Evolutionary conservation across 2,797 vertebrate species (phyloP).

Genomic region (Clamator glandarius): DNA sequence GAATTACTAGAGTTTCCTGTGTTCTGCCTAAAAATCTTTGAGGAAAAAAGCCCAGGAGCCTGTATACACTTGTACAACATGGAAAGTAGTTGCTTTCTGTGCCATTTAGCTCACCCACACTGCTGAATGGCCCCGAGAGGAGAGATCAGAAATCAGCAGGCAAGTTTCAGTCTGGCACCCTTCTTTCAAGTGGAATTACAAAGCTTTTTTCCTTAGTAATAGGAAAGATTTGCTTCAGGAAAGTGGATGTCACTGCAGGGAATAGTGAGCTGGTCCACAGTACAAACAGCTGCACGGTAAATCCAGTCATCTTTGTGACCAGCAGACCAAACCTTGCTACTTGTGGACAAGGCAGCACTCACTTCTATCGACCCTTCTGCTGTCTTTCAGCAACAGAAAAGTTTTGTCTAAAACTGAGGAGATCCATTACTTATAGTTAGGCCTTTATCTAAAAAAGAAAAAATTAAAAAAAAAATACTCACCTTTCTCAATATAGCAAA

Average conservation of each 20-base stretch:
- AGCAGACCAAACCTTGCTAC: neutral
- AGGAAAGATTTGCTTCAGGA: neutral
- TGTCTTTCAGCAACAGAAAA: neutral
- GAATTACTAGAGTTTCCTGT: neutral
- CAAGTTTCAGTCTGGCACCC: neutral
- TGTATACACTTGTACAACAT: fast-evolving
- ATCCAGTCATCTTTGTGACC: neutral
- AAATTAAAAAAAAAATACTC: neutral
- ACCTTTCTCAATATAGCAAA: neutral
- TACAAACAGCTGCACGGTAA: neutral
- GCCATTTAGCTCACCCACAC: neutral
- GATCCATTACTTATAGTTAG: neutral
- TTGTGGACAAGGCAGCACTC: neutral
- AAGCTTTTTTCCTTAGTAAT: neutral
- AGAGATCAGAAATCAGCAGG: neutral
- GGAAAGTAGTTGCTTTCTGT: neutral
- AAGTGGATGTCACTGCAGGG: neutral
- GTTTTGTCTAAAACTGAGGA: neutral
- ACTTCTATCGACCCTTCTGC: neutral
- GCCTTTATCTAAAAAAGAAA: neutral
- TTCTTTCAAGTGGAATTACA: neutral
- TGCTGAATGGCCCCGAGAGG: neutral
- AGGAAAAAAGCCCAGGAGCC: neutral
- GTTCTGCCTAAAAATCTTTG: neutral
- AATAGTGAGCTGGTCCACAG: neutral